Evolutionary conservation across 1,140 invertebrate genomes (phyloP).

Genomic region (Limonius californicus): DNA sequence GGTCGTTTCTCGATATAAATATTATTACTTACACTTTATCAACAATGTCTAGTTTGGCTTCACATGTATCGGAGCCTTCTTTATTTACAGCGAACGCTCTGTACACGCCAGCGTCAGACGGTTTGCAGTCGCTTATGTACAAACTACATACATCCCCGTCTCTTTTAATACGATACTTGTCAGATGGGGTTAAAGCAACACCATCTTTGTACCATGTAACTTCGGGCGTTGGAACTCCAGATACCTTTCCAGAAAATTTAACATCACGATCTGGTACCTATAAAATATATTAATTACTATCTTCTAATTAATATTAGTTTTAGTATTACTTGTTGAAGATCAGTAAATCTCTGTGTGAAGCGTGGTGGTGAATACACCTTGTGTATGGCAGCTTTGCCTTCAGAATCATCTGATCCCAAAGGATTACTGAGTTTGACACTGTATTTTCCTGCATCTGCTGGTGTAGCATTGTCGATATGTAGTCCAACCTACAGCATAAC

Average conservation of each 20-base stretch:
- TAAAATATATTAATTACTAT: no score
- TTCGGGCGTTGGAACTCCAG: constrained; percentile 82
- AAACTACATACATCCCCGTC: constrained; percentile 77
- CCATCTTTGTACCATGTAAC: constrained; percentile 82
- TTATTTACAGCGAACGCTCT: constrained; percentile 74
- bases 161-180: constrained; percentile 73
- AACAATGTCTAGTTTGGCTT: constrained; percentile 70
- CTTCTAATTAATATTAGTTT: not conserved
- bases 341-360: constrained; percentile 79
- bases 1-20: no score
- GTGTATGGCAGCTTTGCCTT: constrained; percentile 67
- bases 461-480: constrained; percentile 66
- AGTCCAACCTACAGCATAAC: constrained; percentile 66
- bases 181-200: constrained; percentile 58
- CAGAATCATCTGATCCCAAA: constrained; percentile 65
- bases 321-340: constrained; percentile 70
- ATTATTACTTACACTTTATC: constrained; percentile 70
- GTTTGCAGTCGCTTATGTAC: constrained; percentile 65
- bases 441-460: constrained; percentile 75
- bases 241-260: constrained; percentile 76
- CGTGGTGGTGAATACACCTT: constrained; percentile 76
- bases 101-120: constrained; percentile 69
- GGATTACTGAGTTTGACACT: constrained; percentile 69
- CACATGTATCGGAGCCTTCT: constrained; percentile 74
- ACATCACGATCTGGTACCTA: constrained; percentile 70